A percentile compares a stretch with the other conserved stretches of the same genome.
Conservation (phyloP, 2,888 invertebrate species). For the Salpingus planirostris region DNA sequence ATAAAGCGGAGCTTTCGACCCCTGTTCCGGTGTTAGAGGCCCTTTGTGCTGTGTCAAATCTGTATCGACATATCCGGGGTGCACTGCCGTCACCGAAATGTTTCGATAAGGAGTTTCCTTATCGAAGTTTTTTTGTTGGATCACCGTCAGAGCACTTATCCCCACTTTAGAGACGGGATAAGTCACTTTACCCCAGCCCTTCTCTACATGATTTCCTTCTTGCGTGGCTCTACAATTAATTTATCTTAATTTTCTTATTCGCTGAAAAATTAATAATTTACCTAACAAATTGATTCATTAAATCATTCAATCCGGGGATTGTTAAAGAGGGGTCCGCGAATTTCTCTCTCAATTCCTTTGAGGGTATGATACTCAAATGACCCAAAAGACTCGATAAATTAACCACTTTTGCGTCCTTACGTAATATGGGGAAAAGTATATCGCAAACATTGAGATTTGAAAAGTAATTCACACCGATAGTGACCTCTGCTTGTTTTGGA, state of each 20-base stretch:
- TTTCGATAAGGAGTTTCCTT: conserved; percentile 44
- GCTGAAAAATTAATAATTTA: too few species aligned
- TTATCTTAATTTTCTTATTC: too few species aligned
- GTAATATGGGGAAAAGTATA: conserved; percentile 60
- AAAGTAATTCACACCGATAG: conserved; percentile 62
- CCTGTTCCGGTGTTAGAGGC: conserved; percentile 46
- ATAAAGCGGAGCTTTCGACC: conserved; percentile 53
- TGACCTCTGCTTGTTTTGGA: conserved; percentile 59
- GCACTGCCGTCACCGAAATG: conserved; percentile 60
- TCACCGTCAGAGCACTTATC: conserved; percentile 55
- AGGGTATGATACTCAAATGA: conserved; percentile 52
- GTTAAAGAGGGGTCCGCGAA: conserved; percentile 49
- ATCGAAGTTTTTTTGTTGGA: conserved; percentile 56
- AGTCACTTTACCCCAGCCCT: conserved; percentile 43
- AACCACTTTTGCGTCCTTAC: conserved; percentile 61
- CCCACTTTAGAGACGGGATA: conserved; percentile 69
- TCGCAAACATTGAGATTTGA: conserved; percentile 55
- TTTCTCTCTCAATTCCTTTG: conserved; percentile 46
- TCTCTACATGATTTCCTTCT: conserved; percentile 20
- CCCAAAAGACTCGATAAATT: conserved; percentile 67
- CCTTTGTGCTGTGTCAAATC: conserved; percentile 69
- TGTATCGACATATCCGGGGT: conserved; percentile 70
- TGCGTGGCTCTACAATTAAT: too few species aligned
- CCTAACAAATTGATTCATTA: conserved; percentile 61
- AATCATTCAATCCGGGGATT: conserved; percentile 48